Evolutionary conservation across 1,140 invertebrate species (phyloP), one percentile per base, ranked within the genome.

Genomic region (Ditylenchus dipsaci): DNA sequence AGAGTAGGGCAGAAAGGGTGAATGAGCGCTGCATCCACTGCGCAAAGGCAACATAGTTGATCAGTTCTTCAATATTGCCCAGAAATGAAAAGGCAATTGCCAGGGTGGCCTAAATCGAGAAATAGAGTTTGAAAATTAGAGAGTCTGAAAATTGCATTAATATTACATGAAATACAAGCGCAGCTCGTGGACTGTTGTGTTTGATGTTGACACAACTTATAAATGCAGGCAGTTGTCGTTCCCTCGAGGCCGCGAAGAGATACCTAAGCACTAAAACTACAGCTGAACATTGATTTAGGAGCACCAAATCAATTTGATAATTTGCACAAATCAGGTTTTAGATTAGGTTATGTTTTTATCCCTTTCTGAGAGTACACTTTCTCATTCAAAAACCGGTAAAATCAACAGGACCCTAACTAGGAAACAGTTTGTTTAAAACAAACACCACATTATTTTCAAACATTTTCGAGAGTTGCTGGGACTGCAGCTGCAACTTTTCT

Each of bases 211-310:
- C 43, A 47, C 69, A 75, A 19, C 47, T 57, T 7, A 81, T 60
- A 59, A 74, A 76, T 1, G 73, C 56, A 13, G 79, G 80, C 13
- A 82, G 58, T 60, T 82, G 78, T 7, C 72, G 63, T 49, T 73
- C 61, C 27, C 78, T 43, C 5, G 79, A 76, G 3, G 76, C 80
- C 1, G 79, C 80, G 33, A 76, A 70, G 1, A 79, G 65, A 69
- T 75, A 80, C 61, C 78, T 72, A 49, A 60, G 65, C 7, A 15
- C 33, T 23, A 49, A 19, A 38, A 38, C 49, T 53, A 53, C n/a
- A 21, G n/a, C 8, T 53, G 3, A 17, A 53, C n/a, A 7, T 26
- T 60, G n/a, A 26, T 65, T 21, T 65, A 21, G 21, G 17, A 70
- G 21, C 71, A 29, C 29, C 11, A 60, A 26, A 15, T 3, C 27